phyloP scores from a whole-genome alignment of 2,888 invertebrate genomes.

The Himalopsyche kuldschensis region DNA sequence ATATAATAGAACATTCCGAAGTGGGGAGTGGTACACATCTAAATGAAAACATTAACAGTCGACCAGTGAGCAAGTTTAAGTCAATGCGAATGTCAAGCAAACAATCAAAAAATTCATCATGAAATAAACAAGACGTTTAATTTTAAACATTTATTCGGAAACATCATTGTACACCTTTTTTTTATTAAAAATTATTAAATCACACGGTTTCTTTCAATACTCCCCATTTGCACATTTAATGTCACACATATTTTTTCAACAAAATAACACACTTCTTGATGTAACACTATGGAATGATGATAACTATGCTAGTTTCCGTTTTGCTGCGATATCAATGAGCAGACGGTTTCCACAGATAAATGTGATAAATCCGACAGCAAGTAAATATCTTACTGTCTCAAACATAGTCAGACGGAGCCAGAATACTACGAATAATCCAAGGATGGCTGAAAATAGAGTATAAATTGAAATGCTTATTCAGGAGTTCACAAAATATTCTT shows the following conservation, averaged over 20 bases:
- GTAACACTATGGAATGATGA: neutral
- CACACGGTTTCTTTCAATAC: neutral
- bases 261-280: neutral
- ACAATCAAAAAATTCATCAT: conserved; percentile 4
- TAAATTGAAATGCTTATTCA: conserved; percentile 19
- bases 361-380: conserved; percentile 82
- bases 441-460: conserved; percentile 66
- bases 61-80: conserved; percentile 36
- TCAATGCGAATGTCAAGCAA: conserved; percentile 29
- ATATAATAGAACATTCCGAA: conserved; percentile 21
- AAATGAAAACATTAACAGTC: neutral
- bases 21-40: neutral
- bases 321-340: conserved; percentile 73
- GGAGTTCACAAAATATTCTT: neutral
- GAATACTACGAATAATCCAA: conserved; percentile 85
- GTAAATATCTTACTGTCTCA: conserved; percentile 86
- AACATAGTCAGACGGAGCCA: conserved; percentile 97
- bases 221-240: neutral
- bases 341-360: conserved; percentile 93
- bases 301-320: conserved; percentile 24
- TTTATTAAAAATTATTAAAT: neutral
- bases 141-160: neutral
- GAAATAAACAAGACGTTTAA: neutral
- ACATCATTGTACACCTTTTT: neutral
- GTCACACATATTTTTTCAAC: neutral